Evolutionary conservation across 2,888 invertebrate species (phyloP), one percentile per base, ranked within the genome.

Genomic region (Patella depressa): DNA sequence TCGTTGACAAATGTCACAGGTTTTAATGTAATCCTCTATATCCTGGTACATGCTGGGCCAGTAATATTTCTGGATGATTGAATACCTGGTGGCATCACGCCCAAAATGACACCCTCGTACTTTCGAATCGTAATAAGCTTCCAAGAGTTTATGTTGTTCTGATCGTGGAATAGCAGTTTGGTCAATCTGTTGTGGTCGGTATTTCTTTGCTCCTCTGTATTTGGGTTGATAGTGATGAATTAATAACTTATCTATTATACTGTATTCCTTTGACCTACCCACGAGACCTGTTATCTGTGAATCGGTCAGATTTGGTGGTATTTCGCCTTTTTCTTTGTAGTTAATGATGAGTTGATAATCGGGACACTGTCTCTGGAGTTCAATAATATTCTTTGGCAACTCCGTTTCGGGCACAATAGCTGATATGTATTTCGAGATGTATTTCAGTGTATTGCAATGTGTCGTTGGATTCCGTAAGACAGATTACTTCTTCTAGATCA

Each of bases 21-120:
- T 45, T 15, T 24, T 45, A 1, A 78, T 72, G 45, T 75, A 78
- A 4, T 72, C 57, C 19, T 75, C 65, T 12, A 78, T 14, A 15
- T 75, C 69, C 24, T 72, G 71, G 54, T 71, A 78, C n/a, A 74
- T n/a, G 12, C 71, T 53, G 15, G 72, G 72, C 74, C 74, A 78
- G 19, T 24, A 78, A 19, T 78, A 78, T 71, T 74, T 74, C 19
- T 59, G 71, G 24, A 34, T 55, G 4, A 78, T 55, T 19, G 75
- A 11, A 17, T 74, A 74, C 59, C 34, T 72, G 7, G 78, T 78
- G 17, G 59, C 53, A 29, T 74, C 74, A 9, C 74, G 24, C 3
- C 65, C 73, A 54, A 59, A 24, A 29, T 74, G 78, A 19, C 71
- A 59, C 2, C 59, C 59, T 17, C 59, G 19, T 59, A 19, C 19